phyloP scores from a whole-genome alignment of 2,797 vertebrate species.

The Molossus alvarezi region DNA sequence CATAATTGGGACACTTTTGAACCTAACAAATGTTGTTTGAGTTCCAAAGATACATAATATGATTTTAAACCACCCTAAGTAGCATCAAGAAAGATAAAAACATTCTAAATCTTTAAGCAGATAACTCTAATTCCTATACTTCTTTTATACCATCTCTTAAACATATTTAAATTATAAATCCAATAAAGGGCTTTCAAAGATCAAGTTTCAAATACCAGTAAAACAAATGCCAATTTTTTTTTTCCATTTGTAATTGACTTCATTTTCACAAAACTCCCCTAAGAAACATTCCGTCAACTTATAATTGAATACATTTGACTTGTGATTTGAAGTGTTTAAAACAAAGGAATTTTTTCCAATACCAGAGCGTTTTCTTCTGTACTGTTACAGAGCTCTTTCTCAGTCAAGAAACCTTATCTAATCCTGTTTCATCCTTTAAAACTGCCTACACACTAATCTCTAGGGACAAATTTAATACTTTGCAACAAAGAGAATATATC shows the following conservation, averaged over 20 bases:
- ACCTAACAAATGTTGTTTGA: constrained; percentile 73
- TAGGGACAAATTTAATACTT: constrained; percentile 93
- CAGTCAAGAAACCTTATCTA: constrained; percentile 92
- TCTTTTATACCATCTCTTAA: constrained; percentile 79
- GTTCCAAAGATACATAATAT: constrained; percentile 71
- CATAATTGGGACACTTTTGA: constrained; percentile 75
- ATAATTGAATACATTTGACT: constrained; percentile 87
- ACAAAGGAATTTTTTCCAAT: constrained; percentile 88
- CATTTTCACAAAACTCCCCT: constrained; percentile 75
- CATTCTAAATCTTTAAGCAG: constrained; percentile 81
- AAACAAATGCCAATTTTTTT: constrained; percentile 74
- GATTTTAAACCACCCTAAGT: constrained; percentile 65
- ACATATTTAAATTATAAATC: constrained; percentile 84
- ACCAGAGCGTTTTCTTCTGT: constrained; percentile 86
- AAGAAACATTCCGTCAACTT: constrained; percentile 88
- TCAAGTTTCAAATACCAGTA: constrained; percentile 85
- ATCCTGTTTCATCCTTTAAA: constrained; percentile 93
- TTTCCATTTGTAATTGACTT: constrained; percentile 72
- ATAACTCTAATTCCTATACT: constrained; percentile 80
- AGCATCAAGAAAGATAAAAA: constrained; percentile 79
- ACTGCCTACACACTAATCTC: constrained; percentile 92
- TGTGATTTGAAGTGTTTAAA: constrained; percentile 88
- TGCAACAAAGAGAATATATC: constrained; percentile 91
- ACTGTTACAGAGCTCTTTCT: constrained; percentile 89
- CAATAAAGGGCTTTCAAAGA: constrained; percentile 71